phyloP scores from a whole-genome alignment of 2,797 vertebrate species.

The Enteromius mattozi region DNA sequence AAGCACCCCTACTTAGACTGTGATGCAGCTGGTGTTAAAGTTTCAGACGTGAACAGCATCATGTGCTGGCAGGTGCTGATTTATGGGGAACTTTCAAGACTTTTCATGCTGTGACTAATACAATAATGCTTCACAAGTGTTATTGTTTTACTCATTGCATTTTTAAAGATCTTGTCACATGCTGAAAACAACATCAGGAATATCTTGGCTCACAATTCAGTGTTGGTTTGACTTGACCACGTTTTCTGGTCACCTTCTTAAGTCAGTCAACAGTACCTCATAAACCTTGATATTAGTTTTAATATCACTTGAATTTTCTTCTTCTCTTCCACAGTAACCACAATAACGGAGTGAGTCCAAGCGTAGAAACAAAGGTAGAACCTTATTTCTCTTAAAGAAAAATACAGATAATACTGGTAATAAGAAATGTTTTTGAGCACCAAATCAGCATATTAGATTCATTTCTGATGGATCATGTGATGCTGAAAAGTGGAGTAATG shows the following conservation, averaged over 20 bases:
- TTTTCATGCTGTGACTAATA: slow-evolving; percentile 4
- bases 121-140: not conserved
- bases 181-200: slow-evolving; percentile 13
- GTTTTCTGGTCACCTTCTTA: slow-evolving; percentile 11
- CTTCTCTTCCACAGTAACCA: slow-evolving; percentile 71
- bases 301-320: slow-evolving; percentile 41
- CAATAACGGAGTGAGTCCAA: slow-evolving; percentile 78
- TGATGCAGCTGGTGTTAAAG: slow-evolving; percentile 20
- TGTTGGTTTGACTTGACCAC: not conserved
- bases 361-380: slow-evolving; percentile 79
- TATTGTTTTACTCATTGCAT: not conserved
- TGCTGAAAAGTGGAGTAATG: not conserved
- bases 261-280: slow-evolving; percentile 28
- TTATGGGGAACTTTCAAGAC: not conserved
- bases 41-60: not conserved
- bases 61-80: not conserved
- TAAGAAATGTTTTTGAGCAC: not conserved
- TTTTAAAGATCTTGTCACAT: slow-evolving; percentile 1
- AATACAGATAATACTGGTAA: not conserved
- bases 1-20: not conserved
- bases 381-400: not conserved
- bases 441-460: not conserved
- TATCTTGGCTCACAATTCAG: not conserved
- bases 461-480: not conserved
- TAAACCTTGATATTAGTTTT: not conserved